Conservation (phyloP, 1,140 invertebrate species). For the Sogatella furcifera region DNA sequence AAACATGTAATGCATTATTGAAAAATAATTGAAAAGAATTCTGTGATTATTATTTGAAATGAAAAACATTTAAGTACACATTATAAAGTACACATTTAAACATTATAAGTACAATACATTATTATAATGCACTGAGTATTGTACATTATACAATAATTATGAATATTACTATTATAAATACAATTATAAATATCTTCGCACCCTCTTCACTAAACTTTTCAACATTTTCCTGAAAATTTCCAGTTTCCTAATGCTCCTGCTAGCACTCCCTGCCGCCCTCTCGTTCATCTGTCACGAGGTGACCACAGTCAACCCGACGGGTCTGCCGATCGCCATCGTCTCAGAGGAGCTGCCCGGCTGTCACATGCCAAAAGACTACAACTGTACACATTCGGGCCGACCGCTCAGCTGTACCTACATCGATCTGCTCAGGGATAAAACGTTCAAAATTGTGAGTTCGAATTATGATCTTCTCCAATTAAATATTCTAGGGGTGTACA, state of each 20-base stretch:
- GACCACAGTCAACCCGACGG: slow-evolving; percentile 34
- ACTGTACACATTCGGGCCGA: slow-evolving; percentile 44
- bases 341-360: slow-evolving; percentile 33
- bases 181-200: too few relatives aligned
- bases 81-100: too few relatives aligned
- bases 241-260: slow-evolving; percentile 46
- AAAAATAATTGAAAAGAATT: too few relatives aligned
- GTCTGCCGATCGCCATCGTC: slow-evolving; percentile 42
- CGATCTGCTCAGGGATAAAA: slow-evolving; percentile 47
- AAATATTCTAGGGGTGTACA: too few relatives aligned
- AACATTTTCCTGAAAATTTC: not conserved
- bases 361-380: slow-evolving; percentile 31
- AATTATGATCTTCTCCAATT: not conserved
- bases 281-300: slow-evolving; percentile 43
- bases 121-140: too few relatives aligned
- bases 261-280: slow-evolving; percentile 48
- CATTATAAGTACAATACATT: too few relatives aligned
- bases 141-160: too few relatives aligned
- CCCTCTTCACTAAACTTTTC: too few relatives aligned
- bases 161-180: too few relatives aligned
- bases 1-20: too few relatives aligned
- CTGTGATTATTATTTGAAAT: too few relatives aligned
- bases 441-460: slow-evolving; percentile 43
- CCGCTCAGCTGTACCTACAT: slow-evolving; percentile 64
- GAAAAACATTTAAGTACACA: too few relatives aligned